Evolutionary conservation across 37 sponge, comb jelly and placozoan species (phyloP).

Genomic region (Halichondria panicea): DNA sequence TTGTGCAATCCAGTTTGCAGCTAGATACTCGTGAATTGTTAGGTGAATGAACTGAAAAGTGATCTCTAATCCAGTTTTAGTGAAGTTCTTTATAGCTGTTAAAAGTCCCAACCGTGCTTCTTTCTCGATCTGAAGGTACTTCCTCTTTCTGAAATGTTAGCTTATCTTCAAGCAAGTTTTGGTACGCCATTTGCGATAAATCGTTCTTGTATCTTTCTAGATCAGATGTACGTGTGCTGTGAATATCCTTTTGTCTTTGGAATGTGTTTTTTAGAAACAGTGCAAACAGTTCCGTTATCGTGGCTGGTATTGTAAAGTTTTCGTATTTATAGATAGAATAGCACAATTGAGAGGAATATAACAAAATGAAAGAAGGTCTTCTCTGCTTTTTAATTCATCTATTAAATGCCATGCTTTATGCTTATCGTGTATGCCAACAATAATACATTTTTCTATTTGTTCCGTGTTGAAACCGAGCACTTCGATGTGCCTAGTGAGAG

Average conservation of each 20-base stretch:
- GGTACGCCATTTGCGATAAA: not conserved
- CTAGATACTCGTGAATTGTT: constrained; percentile 6
- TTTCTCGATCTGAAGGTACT: not conserved
- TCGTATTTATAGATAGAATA: not conserved
- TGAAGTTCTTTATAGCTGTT: not conserved
- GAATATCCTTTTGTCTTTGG: not conserved
- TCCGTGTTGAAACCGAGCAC: constrained; percentile 10
- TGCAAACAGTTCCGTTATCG: constrained; percentile 10
- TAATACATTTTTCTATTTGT: not conserved
- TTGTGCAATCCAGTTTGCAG: not conserved
- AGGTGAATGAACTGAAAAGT: constrained; percentile 1
- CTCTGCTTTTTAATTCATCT: not conserved
- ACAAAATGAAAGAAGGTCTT: not conserved
- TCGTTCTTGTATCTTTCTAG: not conserved
- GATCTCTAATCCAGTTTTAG: not conserved
- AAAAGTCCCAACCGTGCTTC: not conserved
- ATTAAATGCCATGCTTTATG: not conserved
- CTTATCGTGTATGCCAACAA: not conserved
- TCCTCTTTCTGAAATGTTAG: constrained; percentile 5
- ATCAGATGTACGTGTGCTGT: too few relatives aligned
- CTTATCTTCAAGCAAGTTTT: not conserved
- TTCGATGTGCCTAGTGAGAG: not conserved
- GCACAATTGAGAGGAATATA: constrained; percentile 10
- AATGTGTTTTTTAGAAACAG: constrained; percentile 1
- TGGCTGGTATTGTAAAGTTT: not conserved